Evolutionary conservation across 1,140 invertebrate species (phyloP), one percentile per base, ranked within the genome.

Genomic region (Drosophila dunni): DNA sequence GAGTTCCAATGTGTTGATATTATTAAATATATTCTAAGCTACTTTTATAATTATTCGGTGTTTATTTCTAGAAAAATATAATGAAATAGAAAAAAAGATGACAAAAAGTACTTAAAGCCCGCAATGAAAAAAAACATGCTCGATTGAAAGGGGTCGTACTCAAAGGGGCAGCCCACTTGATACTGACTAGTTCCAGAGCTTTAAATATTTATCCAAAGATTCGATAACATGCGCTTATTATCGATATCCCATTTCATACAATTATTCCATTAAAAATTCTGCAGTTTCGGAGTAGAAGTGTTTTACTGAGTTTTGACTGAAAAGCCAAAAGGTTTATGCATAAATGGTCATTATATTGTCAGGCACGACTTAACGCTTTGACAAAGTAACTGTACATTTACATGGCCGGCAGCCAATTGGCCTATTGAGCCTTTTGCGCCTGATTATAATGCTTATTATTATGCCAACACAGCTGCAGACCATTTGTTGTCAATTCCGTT

Each of bases 381-480:
- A 72, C 74, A 78, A 77, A 73, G 71, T 80, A 75, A 75, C 73
- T 66, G 78, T 57, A 75, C 60, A 78, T 78, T 84, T 82, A 69
- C 70, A 38, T 74, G 71, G 71, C 80, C 80, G 60, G 65, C 66
- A 82, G 83, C 84, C 72, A 79, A 78, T 89, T 78, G 84, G 85
- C 71, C 79, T 79, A 75, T 80, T 89, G 84, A 84, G 84, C 84
- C 81, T 89, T 81, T 80, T 84, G 84, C 77, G 80, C 84, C 84
- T 89, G 84, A 84, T 84, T 84, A 89, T 89, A 84, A 83, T 88
- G 77, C 83, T 83, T 89, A 84, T 83, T 80, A 80, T 79, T 82
- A 84, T 77, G 72, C 76, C 79, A 54, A 61, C 69, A 66, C 84
- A 89, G 84, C 84, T 89, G 84, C 84, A 80, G 60, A 64, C 64